Base-by-base conservation (phyloP, 2,888 invertebrate species). In the Athalia circularis region DNA sequence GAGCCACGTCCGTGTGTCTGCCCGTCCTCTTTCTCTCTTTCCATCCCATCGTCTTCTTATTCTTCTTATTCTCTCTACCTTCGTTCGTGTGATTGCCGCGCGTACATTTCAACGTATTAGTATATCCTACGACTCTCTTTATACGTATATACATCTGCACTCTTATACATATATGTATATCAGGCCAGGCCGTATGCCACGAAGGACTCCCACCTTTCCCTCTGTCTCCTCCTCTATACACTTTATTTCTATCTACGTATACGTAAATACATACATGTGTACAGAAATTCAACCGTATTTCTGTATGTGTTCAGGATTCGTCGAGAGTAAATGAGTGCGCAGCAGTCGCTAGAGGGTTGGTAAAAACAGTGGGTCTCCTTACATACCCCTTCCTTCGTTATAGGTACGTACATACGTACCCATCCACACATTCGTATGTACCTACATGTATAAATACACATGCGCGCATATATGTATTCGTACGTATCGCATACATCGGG, bases 361-460 rank as follows among this genome's bases (percentile, higher is more conserved):
- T 85, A 86, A 86, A 86, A 87, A 87, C 87, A 86, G 84, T 85
- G 85, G 84, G 84, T 85, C 85, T 85, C 85, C 85, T 85, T 84
- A 84, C 83, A 83, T 83, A 81, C 85, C 86, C 85, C 82, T 83
- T 81, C 82, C 84, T 79, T 77, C 57, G 79, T 68, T 77, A 74
- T 75, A 68, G 48, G n/a, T 54, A 54, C 54, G 1, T 54, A 8
- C 70, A n/a, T n/a, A n/a, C n/a, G n/a, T n/a, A n/a, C n/a, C n/a
- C n/a, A n/a, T n/a, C n/a, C n/a, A n/a, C n/a, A n/a, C n/a, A n/a
- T n/a, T n/a, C n/a, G n/a, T n/a, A n/a, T n/a, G 57, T 57, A 57
- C 15, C 11, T 8, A 54, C 8, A 57, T 29, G 43, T 45, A 70
- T 6, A 15, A 4, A 29, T n/a, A 4, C 0, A 3, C 7, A n/a